Base-by-base conservation (phyloP, 2,797 vertebrate species). In the Melanotaenia pygmaea region DNA sequence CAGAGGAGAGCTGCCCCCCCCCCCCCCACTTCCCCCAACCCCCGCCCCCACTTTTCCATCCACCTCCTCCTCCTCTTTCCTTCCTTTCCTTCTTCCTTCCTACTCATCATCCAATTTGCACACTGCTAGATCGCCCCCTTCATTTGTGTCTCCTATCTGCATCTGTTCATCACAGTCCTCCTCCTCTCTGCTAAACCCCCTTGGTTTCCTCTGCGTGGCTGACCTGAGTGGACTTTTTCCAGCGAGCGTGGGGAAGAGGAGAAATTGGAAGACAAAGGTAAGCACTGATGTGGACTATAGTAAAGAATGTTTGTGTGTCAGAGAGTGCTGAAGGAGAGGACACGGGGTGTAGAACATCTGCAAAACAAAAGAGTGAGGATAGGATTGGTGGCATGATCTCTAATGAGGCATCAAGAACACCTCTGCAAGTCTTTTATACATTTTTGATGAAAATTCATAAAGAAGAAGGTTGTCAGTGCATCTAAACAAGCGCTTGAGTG, bases 201-300 rank as follows among this genome's bases (percentile, higher is more conserved):
- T 83, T 76, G 88, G 70, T 86, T 88, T 88, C 82, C 76, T 85
- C 77, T 85, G 84, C 65, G 84, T 75, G 90, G 86, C 83, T 93
- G 92, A 93, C 92, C 92, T 84, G 40, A 85, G 85, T 74, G 69
- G 88, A 93, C 89, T 91, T 91, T 89, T 79, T 85, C 63, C 3
- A 89, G 77, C 62, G 47, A 88, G 89, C 82, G 91, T 89, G 86
- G 77, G 24, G 83, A 38, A 72, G 85, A 89, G 83, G 88, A 79
- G 81, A 87, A 83, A 89, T 74, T 81, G 78, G 40, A 70, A 77
- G 90, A 91, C 91, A 92, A 91, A 94, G 93, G 92, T 91, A 90
- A 91, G 82, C 67, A 3, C 6, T 34, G 45, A 77, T 67, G 79
- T 51, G 67, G 72, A 81, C 64, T 77, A 76, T 86, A 64, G 77